Evolutionary conservation across 2,113 vertebrate genomes (phyloP).

Genomic region (Prinia subflava): DNA sequence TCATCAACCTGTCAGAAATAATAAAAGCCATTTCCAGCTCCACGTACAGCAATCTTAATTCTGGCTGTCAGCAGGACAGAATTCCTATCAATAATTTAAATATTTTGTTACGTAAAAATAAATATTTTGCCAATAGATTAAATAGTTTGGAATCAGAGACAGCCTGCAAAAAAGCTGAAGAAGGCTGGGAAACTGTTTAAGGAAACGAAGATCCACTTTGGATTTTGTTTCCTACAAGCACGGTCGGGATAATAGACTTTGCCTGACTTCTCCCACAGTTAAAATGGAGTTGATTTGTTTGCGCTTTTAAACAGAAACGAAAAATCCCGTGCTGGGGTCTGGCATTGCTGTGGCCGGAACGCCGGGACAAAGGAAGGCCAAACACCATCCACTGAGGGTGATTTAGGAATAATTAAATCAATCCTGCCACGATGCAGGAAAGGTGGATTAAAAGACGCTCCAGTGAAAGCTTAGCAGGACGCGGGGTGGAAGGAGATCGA

Average conservation of each 20-base stretch:
- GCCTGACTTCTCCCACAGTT: neutral
- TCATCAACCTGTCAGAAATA: neutral
- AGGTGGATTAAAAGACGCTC: slow-evolving; percentile 49
- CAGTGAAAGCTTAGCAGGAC: slow-evolving; percentile 37
- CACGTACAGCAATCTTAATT: neutral
- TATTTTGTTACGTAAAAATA: neutral
- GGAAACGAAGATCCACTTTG: neutral
- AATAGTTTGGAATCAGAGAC: neutral
- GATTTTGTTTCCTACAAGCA: neutral
- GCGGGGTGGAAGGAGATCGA: neutral
- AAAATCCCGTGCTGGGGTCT: neutral
- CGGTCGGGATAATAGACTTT: neutral
- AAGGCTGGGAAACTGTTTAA: neutral
- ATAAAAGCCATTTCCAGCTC: neutral
- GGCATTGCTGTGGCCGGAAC: neutral
- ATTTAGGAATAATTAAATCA: slow-evolving; percentile 60
- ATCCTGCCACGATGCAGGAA: slow-evolving; percentile 23
- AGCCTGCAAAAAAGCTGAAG: neutral
- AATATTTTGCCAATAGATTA: neutral
- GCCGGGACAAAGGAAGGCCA: slow-evolving; percentile 25
- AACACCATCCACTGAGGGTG: neutral
- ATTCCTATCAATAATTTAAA: neutral
- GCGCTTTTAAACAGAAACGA: neutral
- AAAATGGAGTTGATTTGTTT: neutral
- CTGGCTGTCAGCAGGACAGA: neutral